A percentile compares a stretch with the other conserved stretches of the same genome.
phyloP scores from a whole-genome alignment of 2,113 vertebrate genomes.

The Notothenia coriiceps region DNA sequence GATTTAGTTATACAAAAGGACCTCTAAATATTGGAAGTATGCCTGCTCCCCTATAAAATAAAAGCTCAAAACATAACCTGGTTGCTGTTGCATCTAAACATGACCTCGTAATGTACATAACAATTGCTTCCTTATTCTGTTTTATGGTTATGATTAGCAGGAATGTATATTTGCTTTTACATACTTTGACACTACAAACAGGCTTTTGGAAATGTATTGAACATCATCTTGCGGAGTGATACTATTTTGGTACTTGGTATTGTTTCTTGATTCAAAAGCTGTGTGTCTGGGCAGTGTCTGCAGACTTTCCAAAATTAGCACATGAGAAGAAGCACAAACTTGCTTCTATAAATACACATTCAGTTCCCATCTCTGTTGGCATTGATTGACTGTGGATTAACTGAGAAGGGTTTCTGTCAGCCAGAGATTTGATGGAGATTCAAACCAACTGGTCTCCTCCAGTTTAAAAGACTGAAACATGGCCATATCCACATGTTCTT shows the following conservation, averaged over 20 bases:
- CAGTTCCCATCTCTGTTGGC: conserved; percentile 33
- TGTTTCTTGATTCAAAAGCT: conserved; percentile 34
- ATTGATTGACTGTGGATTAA: conserved; percentile 59
- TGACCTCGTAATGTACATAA: background rate
- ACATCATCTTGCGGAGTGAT: background rate
- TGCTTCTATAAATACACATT: conserved; percentile 61
- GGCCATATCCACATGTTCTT: conserved; percentile 10
- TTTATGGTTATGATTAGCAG: background rate
- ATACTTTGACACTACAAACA: background rate
- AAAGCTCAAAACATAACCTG: background rate
- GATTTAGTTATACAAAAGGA: background rate
- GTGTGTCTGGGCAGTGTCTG: conserved; percentile 3
- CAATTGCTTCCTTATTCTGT: background rate
- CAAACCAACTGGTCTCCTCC: conserved; percentile 9
- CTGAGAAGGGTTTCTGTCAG: conserved; percentile 43
- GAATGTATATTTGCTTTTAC: background rate
- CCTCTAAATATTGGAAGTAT: background rate
- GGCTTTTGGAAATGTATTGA: background rate
- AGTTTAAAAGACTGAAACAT: conserved; percentile 3
- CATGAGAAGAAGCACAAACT: conserved; percentile 47
- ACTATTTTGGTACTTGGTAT: conserved; percentile 30
- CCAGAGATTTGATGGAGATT: conserved; percentile 22
- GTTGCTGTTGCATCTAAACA: background rate
- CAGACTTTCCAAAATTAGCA: conserved; percentile 52
- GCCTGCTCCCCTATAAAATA: background rate